A percentile compares a stretch with the other conserved stretches of the same genome.
These are phyloP conservation scores for Polydrusus pterygomalis DNA, from an alignment of 2,888 invertebrate species.

Conservation along the genomic window DNA sequence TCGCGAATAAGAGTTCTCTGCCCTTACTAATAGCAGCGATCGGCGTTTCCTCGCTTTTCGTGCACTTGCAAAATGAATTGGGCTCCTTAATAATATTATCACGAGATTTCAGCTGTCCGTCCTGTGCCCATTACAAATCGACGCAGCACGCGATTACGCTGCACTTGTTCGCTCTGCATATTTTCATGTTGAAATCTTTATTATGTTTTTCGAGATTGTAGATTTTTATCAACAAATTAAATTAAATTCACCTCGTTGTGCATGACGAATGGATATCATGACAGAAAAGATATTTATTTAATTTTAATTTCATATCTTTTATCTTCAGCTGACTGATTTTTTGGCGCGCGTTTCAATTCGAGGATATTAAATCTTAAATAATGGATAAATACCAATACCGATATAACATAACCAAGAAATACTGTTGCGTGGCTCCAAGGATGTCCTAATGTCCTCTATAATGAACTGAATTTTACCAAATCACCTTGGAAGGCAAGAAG, in stretches of 20 bases:
- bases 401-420: too few species aligned
- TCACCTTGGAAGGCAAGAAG: too few species aligned
- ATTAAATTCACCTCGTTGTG: constrained; percentile 5
- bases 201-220: constrained; percentile 7
- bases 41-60: too few species aligned
- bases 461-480: too few species aligned
- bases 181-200: constrained; percentile 17
- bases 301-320: background rate
- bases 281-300: background rate
- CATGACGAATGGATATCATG: background rate
- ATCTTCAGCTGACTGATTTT: too few species aligned
- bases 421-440: too few species aligned
- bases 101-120: constrained; percentile 7
- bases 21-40: too few species aligned
- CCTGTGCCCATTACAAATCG: constrained; percentile 13
- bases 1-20: too few species aligned
- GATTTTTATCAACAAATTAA: constrained; percentile 13
- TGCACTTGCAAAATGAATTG: background rate
- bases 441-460: too few species aligned
- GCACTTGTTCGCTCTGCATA: constrained; percentile 29
- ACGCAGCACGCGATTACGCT: constrained; percentile 10
- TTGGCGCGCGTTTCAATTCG: too few species aligned
- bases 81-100: constrained; percentile 8
- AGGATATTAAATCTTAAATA: too few species aligned
- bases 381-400: too few species aligned